Base-by-base conservation (phyloP, 2,888 invertebrate genomes). In the Melanostoma mellinum region DNA sequence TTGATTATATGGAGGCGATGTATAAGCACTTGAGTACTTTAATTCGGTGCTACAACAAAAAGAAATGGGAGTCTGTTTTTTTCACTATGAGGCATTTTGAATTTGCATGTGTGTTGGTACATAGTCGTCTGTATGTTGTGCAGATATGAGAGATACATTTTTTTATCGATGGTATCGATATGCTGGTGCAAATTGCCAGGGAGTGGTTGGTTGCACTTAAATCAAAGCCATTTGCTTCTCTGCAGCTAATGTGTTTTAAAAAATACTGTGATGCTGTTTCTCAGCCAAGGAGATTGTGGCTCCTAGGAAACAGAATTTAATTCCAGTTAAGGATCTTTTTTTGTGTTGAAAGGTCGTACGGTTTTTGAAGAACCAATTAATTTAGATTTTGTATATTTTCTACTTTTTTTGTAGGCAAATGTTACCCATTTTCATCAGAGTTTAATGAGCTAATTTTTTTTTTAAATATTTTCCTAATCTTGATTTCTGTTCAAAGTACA, bases 111-210 rank as follows among this genome's bases (percentile, higher is more conserved):
- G 36, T 58, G 0, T 36, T 2, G 3, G 2, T 36, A 44, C 44
- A 52, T 8, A 42, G 50, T 6, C 30, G 48, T 6, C 46, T 20
- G 20, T 20, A 38, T 20, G 36, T 1, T 32, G 32, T 42, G 30
- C 3, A n/a, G 30, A 60, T 33, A 60, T 42, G n/a, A 44, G 44
- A 60, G 10, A 10, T 3, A 30, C 30, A 38, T 35, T 33, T 58
- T 60, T 60, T 60, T 44, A 60, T 44, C 44, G 60, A 8, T 44
- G 42, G 44, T 20, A 60, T 60, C 60, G 60, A 60, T 60, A 44
- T 35, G 60, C 44, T 44, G 33, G 33, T 60, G 44, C 8, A 32
- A 60, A 60, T 44, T 4, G 5, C 44, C 10, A 44, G 44, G 32
- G 60, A 60, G 44, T 44, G 33, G 44, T 44, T 35, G 33, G 56